phyloP scores from a whole-genome alignment of 2,113 vertebrate genomes.

The Cnemophilus loriae region DNA sequence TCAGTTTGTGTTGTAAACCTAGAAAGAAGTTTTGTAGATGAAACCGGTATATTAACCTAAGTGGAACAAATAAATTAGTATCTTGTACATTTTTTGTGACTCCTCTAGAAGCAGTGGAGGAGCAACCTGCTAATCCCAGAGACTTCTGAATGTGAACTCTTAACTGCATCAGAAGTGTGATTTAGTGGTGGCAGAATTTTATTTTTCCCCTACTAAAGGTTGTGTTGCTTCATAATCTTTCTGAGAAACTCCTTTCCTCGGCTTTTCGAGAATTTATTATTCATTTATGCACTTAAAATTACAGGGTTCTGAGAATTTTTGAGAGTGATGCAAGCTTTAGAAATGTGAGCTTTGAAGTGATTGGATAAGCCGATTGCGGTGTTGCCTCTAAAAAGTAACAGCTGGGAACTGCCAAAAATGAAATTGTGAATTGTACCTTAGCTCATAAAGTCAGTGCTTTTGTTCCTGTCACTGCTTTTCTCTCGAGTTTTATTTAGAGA shows the following conservation, averaged over 20 bases:
- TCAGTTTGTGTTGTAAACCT: neutral
- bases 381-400: neutral
- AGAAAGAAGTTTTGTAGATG: neutral
- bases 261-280: neutral
- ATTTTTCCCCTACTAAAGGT: neutral
- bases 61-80: neutral
- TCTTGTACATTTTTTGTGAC: neutral
- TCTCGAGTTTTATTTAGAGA: neutral
- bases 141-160: neutral
- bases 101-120: neutral
- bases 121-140: neutral
- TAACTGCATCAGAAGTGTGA: neutral
- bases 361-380: neutral
- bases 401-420: neutral
- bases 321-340: neutral
- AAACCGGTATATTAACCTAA: rapidly evolving
- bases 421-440: neutral
- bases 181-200: neutral
- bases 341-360: neutral
- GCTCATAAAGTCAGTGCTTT: neutral
- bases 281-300: neutral
- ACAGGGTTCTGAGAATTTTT: neutral
- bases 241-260: neutral
- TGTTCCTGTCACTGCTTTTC: neutral
- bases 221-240: neutral